Conservation (phyloP, 2,888 invertebrate genomes). For the Himalopsyche kuldschensis region DNA sequence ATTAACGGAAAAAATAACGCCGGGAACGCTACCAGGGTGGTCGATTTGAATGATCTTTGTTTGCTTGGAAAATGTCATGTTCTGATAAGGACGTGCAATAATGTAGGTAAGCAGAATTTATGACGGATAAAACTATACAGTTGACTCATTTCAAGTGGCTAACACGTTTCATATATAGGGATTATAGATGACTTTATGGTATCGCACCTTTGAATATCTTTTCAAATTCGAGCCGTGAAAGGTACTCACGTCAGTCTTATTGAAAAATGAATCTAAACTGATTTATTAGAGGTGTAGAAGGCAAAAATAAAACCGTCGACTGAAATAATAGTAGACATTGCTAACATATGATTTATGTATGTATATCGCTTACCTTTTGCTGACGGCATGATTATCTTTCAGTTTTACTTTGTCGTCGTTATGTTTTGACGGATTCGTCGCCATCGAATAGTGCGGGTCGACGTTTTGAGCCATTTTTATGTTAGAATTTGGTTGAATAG, state of each 20-base stretch:
- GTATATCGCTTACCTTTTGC: slow-evolving; percentile 73
- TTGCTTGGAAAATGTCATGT: not conserved
- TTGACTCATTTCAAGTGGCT: not conserved
- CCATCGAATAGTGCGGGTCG: slow-evolving; percentile 39
- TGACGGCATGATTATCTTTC: slow-evolving; percentile 85
- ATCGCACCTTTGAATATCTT: not conserved
- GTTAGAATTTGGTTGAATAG: not conserved
- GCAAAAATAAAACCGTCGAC: not conserved
- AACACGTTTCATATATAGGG: not conserved
- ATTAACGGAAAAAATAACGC: not conserved
- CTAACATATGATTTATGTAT: not conserved
- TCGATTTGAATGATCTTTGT: not conserved
- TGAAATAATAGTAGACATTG: not conserved
- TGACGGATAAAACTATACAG: not conserved
- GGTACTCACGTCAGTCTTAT: not conserved
- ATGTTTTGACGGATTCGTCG: slow-evolving; percentile 68
- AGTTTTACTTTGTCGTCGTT: slow-evolving; percentile 76
- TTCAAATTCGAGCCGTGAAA: not conserved
- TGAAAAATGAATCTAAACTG: not conserved
- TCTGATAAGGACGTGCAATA: not conserved
- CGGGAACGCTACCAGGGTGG: not conserved
- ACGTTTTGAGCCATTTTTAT: slow-evolving; percentile 38
- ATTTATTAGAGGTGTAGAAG: not conserved
- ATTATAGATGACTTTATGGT: not conserved
- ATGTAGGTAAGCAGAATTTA: not conserved